phyloP scores from a whole-genome alignment of 2,888 invertebrate species.

The Aleiodes alternator region DNA sequence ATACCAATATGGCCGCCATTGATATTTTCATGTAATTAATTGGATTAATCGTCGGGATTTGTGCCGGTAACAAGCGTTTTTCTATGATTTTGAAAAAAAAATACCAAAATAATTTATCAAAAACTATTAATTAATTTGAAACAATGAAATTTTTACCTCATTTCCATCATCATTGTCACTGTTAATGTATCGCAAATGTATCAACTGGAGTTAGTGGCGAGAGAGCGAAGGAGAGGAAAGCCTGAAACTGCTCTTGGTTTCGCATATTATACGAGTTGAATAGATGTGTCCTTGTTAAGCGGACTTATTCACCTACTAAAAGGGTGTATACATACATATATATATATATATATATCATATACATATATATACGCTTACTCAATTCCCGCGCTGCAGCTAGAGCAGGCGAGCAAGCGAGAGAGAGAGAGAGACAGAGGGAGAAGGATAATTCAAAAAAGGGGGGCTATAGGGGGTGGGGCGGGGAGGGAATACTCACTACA shows the following conservation, averaged over 20 bases:
- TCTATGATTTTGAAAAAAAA: too few species aligned
- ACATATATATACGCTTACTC: constrained; percentile 63
- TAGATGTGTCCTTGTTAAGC: constrained; percentile 39
- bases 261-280: constrained; percentile 31
- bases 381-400: constrained; percentile 57
- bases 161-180: constrained; percentile 8
- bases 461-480: too few species aligned
- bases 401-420: not conserved
- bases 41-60: too few species aligned
- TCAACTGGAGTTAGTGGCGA: not conserved
- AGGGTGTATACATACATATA: constrained; percentile 50
- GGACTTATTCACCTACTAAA: constrained; percentile 58
- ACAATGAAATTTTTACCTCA: not conserved
- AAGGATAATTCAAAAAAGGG: constrained; percentile 64
- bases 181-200: constrained; percentile 12
- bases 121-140: not conserved
- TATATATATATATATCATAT: constrained; percentile 48
- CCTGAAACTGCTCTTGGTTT: constrained; percentile 17
- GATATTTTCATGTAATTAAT: too few species aligned
- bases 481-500: constrained; percentile 8
- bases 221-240: constrained; percentile 17
- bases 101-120: not conserved
- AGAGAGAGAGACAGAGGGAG: constrained; percentile 30
- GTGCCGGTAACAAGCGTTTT: too few species aligned
- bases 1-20: too few species aligned